These are phyloP conservation scores for Henicopernis longicauda DNA, from an alignment of 2,113 vertebrate genomes.

Conservation along the genomic window DNA sequence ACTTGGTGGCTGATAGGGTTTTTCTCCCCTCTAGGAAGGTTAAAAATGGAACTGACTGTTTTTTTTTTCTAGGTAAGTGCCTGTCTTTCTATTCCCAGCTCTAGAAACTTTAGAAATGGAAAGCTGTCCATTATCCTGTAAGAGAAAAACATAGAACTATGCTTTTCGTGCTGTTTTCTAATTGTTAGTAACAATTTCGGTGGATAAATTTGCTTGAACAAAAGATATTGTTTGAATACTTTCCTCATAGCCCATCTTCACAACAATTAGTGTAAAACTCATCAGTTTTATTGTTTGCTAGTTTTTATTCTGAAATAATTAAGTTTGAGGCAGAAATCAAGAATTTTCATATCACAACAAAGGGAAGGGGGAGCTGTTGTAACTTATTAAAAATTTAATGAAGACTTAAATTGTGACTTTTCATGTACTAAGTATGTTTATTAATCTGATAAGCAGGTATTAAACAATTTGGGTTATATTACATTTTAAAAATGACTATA, in stretches of 20 bases:
- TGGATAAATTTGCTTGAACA: neutral
- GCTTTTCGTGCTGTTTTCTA: neutral
- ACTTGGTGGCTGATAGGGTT: neutral
- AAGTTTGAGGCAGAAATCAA: neutral
- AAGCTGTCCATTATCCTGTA: neutral
- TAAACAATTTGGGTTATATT: neutral
- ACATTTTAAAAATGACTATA: neutral
- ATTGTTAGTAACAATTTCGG: neutral
- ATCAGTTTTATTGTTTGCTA: neutral
- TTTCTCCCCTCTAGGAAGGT: neutral
- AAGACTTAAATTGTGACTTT: neutral
- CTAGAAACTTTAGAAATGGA: neutral
- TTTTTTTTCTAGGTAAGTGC: too few relatives aligned
- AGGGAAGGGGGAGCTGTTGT: neutral
- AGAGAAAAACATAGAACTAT: neutral
- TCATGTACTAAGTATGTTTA: neutral
- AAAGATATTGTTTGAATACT: neutral
- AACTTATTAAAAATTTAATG: too few relatives aligned
- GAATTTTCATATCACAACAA: neutral
- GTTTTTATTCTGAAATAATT: neutral
- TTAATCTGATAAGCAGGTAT: neutral
- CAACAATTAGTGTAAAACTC: neutral
- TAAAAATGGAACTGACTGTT: neutral
- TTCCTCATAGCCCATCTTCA: neutral
- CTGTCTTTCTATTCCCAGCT: neutral